Base-by-base conservation (phyloP, 2,797 vertebrate genomes). In the Neomorphus geoffroyi region DNA sequence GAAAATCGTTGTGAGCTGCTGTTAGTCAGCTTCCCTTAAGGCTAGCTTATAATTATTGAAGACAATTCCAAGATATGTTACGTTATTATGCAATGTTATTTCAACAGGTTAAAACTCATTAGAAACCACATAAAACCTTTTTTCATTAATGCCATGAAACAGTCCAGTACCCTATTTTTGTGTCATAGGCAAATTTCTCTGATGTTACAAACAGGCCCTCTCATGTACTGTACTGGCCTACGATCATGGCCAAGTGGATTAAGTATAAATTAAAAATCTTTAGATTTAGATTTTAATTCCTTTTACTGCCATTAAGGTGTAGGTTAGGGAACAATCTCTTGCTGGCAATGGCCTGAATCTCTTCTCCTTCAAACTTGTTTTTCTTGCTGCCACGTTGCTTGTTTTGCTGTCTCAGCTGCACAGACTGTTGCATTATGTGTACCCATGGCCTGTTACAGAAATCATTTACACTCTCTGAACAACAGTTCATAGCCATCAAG, bases 91-190 rank as follows among this genome's bases (percentile, higher is more conserved):
- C 91, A 94, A 78, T 95, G 74, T 74, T 93, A 96, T 84, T 75
- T 90, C 61, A 94, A 60, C 96, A 97, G 86, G 96, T 95, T 94
- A 89, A 96, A 95, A 96, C 95, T 88, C 91, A 96, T 95, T 91
- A 90, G 80, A 95, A 96, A 95, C 91, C 92, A 96, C 95, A 95
- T 91, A 45, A 96, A 94, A 89, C 35, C 33, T 27, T 69, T 64
- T 66, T 92, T 90, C 75, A 70, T 92, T 87, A 91, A 80, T 89
- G 41, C 28, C 21, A 18, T 81, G 27, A 87, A 94, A 72, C 46
- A 87, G 72, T 64, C 54, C 48, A 50, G 65, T 80, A 48, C 53
- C 53, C 82, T 48, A 54, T 92, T 91, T 92, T 74, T 93, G 88
- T 94, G 86, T 94, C 73, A 73, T 62, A 81, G 65, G 81, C 65